Base-by-base conservation (phyloP, 2,113 vertebrate species). In the Porphyrio hochstetteri region DNA sequence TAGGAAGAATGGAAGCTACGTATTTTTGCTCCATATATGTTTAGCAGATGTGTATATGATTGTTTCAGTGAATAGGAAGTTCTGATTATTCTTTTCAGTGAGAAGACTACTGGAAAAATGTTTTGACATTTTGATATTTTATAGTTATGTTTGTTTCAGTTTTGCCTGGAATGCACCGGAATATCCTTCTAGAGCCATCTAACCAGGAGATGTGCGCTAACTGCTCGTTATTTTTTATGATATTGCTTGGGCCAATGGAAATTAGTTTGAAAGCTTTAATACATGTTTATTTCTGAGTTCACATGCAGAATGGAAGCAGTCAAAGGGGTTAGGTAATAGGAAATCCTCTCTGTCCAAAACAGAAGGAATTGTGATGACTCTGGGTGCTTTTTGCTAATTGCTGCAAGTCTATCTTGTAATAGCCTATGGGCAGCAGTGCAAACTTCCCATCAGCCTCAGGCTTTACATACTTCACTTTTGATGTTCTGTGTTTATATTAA, bases 61-160 rank as follows among this genome's bases (percentile, higher is more conserved):
- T 21, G 5, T 2, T 87, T 4, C 19, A 27, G 7, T 0, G 55
- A 9, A 67, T 6, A 28, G 0, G 1, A 2, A 35, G 7, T 72
- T 93, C 35, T 60, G 31, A 35, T 42, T 92, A 74, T 79, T 44
- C 21, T 42, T 59, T 80, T 60, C 7, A 3, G 23, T 50, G 10
- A 71, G n/a, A 55, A 3, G 5, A 52, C 11, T 38, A 11, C 14
- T 35, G 13, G 4, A 27, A 52, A 46, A 44, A 71, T 35, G 8
- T 15, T 7, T n/a, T 7, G 7, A 38, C 7, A 44, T 77, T 77
- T 57, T 23, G 1, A 7, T 61, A 13, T 24, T 85, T 76, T 68
- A 29, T 16, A 69, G 7, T 85, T 71, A 17, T 64, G 0, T 7
- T 72, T 70, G 6, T 70, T 82, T 88, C 23, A 55, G 3, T 38